Evolutionary conservation across 2,888 invertebrate genomes (phyloP), one percentile per base, ranked within the genome.

Genomic region (Drosophila colorata): DNA sequence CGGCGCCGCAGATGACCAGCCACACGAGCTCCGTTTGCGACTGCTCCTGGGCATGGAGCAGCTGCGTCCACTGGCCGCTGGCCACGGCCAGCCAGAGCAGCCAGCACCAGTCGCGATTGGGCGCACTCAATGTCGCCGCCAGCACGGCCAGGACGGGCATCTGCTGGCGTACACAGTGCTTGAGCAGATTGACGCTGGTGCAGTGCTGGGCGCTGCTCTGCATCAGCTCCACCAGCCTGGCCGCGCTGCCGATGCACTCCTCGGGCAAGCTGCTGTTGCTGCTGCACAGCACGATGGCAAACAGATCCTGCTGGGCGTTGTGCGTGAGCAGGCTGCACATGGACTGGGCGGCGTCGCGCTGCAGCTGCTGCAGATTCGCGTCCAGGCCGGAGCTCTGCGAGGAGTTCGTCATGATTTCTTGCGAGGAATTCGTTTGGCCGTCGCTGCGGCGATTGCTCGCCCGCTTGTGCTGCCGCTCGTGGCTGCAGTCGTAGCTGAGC

Each of bases 61-160:
- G 44, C 31, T 74, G 73, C 4, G 25, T 16, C 91, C 92, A 92
- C 52, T 90, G 88, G 2, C 86, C 84, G 3, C 88, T 91, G 31
- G 91, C 88, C 7, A 91, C 88, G 0, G 88, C 74, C 41, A 93
- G 48, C 92, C 92, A 93, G 2, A 91, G 83, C 0, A 91, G 44
- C 92, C 92, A 92, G 60, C 90, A 90, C 90, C 90, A 92, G 35
- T 91, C 89, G 3, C 81, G 43, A 72, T 91, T 90, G 31, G 78
- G 49, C 0, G 69, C 67, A 48, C 83, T 80, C 1, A 91, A 60
- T 2, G 90, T 88, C 0, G 91, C 90, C 0, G 92, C 89, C 11
- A 92, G 75, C 2, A 92, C 78, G 0, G 92, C 83, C 37, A 93
- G 69, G 1, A 92, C 73, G 0, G 93, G 92, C 53, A 90, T 69